phyloP scores from a whole-genome alignment of 2,888 invertebrate genomes.

The Spodoptera picta region DNA sequence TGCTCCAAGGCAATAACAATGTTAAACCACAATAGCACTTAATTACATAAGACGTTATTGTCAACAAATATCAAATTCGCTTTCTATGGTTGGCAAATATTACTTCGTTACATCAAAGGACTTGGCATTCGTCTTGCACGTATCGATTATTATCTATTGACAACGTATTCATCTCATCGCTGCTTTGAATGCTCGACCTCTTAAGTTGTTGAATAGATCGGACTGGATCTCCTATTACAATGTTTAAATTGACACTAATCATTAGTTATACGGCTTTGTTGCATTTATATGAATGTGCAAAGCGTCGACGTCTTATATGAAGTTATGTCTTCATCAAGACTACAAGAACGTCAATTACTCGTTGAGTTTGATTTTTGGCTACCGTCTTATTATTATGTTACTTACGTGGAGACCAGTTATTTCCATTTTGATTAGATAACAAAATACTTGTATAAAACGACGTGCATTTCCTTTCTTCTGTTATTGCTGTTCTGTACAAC shows the following conservation, averaged over 20 bases:
- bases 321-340: constrained; percentile 47
- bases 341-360: constrained; percentile 36
- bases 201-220: constrained; percentile 56
- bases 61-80: constrained; percentile 76
- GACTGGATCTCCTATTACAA: constrained; percentile 61
- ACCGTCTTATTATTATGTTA: not conserved
- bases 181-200: constrained; percentile 51
- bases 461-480: no score
- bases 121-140: constrained; percentile 60
- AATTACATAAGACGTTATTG: constrained; percentile 78
- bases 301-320: constrained; percentile 1
- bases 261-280: constrained; percentile 68
- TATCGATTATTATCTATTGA: constrained; percentile 68
- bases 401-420: no score
- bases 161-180: constrained; percentile 62
- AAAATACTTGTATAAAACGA: no score
- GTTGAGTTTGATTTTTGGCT: constrained; percentile 7
- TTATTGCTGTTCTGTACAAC: no score
- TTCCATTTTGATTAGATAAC: no score
- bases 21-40: constrained; percentile 71
- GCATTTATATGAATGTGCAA: constrained; percentile 53
- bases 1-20: constrained; percentile 57
- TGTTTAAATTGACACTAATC: constrained; percentile 73
- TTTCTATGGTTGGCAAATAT: constrained; percentile 72
- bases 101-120: constrained; percentile 67